These are phyloP conservation scores for Cryptotis parvus DNA, from an alignment of 2,113 vertebrate genomes.

Conservation along the genomic window DNA sequence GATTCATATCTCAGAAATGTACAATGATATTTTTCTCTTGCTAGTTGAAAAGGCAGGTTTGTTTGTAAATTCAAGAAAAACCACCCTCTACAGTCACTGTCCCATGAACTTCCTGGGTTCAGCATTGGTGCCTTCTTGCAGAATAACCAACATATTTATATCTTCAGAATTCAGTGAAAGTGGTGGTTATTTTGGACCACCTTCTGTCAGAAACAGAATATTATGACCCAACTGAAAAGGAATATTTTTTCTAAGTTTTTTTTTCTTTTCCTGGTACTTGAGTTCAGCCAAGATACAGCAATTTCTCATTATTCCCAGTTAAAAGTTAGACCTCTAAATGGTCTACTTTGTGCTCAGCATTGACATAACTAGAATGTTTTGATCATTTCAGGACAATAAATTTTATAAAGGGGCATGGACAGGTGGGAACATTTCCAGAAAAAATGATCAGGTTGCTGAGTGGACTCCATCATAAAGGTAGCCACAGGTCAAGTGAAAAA, in stretches of 20 bases:
- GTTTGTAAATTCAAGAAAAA: slow-evolving; percentile 55
- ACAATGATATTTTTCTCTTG: background rate
- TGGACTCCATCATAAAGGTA: slow-evolving; percentile 27
- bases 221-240: slow-evolving; percentile 75
- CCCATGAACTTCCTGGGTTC: slow-evolving; percentile 53
- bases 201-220: slow-evolving; percentile 78
- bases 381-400: slow-evolving; percentile 61
- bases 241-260: slow-evolving; percentile 69
- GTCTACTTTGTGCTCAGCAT: slow-evolving; percentile 51
- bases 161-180: slow-evolving; percentile 68
- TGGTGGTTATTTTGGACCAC: slow-evolving; percentile 79
- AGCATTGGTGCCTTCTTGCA: slow-evolving; percentile 52
- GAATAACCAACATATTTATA: slow-evolving; percentile 73
- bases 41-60: background rate
- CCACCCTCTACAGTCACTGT: slow-evolving; percentile 28
- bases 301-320: slow-evolving; percentile 76
- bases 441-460: slow-evolving; percentile 45
- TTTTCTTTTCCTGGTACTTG: slow-evolving; percentile 65
- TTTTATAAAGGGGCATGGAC: slow-evolving; percentile 42
- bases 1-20: background rate
- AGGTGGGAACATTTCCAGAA: slow-evolving; percentile 4
- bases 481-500: slow-evolving; percentile 23
- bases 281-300: slow-evolving; percentile 82
- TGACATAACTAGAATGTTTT: slow-evolving; percentile 59
- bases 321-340: slow-evolving; percentile 65